phyloP scores from a whole-genome alignment of 2,113 vertebrate species.

The Acinonyx jubatus region DNA sequence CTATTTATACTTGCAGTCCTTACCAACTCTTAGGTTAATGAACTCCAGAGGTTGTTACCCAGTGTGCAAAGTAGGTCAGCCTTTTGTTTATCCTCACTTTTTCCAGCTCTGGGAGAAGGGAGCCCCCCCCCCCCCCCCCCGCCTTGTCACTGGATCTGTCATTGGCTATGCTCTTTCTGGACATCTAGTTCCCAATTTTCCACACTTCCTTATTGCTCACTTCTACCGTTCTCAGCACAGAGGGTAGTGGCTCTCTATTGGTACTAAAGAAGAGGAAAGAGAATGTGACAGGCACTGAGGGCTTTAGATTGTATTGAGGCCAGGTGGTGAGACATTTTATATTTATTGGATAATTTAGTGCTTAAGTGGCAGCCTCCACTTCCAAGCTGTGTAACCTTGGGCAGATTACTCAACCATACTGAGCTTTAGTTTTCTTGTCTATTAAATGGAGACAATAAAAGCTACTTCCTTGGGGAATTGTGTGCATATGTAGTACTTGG shows the following conservation, averaged over 20 bases:
- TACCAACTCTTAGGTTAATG: slow-evolving; percentile 28
- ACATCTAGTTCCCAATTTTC: background rate
- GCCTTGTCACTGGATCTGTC: background rate
- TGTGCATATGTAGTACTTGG: background rate
- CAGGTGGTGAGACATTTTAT: background rate
- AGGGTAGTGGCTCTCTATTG: background rate
- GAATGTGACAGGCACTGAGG: background rate
- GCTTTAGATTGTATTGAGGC: background rate
- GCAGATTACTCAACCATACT: background rate
- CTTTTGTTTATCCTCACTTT: slow-evolving; percentile 52
- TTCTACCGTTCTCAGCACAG: background rate
- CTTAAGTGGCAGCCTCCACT: background rate
- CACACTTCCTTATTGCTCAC: background rate
- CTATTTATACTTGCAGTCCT: slow-evolving; percentile 38
- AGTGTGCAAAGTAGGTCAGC: slow-evolving; percentile 32
- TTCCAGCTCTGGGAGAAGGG: background rate
- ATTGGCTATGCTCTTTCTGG: background rate
- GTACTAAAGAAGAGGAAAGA: background rate
- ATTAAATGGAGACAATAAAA: slow-evolving; percentile 22
- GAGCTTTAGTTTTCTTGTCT: background rate
- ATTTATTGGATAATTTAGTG: background rate
- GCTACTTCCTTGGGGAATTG: slow-evolving; percentile 16
- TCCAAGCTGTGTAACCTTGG: background rate
- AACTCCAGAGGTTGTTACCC: slow-evolving; percentile 47
- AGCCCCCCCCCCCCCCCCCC: background rate